A percentile compares a stretch with the other conserved stretches of the same genome.
phyloP scores from a whole-genome alignment of 2,113 vertebrate genomes.

The Bubo scandiacus region DNA sequence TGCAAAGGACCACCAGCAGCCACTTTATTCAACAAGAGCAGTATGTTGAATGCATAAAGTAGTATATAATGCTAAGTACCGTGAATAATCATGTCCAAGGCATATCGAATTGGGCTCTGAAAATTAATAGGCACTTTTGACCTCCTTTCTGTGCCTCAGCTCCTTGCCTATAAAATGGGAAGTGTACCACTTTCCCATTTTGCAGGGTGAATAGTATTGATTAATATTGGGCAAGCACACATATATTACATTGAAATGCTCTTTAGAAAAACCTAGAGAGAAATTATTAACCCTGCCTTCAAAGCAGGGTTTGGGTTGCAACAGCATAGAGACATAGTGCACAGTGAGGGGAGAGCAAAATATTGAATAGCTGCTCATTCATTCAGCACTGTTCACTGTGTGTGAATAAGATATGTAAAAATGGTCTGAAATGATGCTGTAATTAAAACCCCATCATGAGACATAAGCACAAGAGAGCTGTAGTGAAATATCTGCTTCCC shows the following conservation, averaged over 20 bases:
- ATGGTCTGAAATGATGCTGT: background rate
- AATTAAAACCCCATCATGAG: background rate
- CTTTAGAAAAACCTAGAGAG: background rate
- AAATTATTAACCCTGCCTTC: background rate
- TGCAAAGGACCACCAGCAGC: background rate
- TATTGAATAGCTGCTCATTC: background rate
- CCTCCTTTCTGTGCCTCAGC: background rate
- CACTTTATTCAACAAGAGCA: background rate
- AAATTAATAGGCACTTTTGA: slow-evolving; percentile 41
- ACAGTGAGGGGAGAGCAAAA: background rate
- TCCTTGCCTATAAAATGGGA: background rate
- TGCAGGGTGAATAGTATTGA: background rate
- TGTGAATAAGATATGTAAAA: background rate
- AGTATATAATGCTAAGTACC: background rate
- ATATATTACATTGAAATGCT: background rate
- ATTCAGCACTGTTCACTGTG: background rate
- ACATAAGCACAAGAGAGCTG: background rate
- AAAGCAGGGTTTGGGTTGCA: background rate
- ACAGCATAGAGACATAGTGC: background rate
- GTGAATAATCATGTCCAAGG: background rate
- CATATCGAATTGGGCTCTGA: background rate
- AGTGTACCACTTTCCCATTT: background rate
- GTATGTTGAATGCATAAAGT: background rate
- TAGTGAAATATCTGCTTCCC: background rate
- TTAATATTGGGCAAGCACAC: background rate